phyloP scores from a whole-genome alignment of 2,797 vertebrate genomes.

The Paratrypauchen microcephalus region DNA sequence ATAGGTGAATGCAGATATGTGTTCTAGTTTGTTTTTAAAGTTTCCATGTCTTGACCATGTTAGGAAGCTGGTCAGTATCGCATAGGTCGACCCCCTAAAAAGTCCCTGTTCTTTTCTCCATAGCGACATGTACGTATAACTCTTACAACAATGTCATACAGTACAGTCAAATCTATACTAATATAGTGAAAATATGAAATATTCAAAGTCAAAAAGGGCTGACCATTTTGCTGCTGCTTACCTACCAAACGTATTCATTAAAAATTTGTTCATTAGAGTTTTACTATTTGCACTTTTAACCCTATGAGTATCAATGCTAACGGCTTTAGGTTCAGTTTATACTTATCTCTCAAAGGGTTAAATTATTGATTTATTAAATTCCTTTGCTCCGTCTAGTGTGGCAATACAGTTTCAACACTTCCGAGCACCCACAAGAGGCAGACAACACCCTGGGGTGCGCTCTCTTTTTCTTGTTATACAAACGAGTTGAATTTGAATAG shows the following conservation, averaged over 20 bases:
- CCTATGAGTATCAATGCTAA: conserved; percentile 63
- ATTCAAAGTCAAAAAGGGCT: conserved; percentile 64
- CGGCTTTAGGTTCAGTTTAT: conserved; percentile 22
- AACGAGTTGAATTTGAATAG: conserved; percentile 53
- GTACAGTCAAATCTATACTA: conserved; percentile 78
- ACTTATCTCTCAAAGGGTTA: conserved; percentile 77
- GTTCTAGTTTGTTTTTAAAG: conserved; percentile 19
- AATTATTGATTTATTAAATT: conserved; percentile 77
- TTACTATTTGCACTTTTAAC: conserved; percentile 85
- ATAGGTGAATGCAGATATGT: conserved; percentile 76
- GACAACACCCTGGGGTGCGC: conserved; percentile 40
- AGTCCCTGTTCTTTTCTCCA: conserved; percentile 71
- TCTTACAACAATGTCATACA: conserved; percentile 75
- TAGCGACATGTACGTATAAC: conserved; percentile 73
- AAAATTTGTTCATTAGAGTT: conserved; percentile 85
- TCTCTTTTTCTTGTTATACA: conserved; percentile 22
- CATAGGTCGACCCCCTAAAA: conserved; percentile 82
- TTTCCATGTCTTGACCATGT: conserved; percentile 72
- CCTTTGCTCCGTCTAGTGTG: conserved; percentile 69
- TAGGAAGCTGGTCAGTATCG: conserved; percentile 89
- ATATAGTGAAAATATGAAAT: conserved; percentile 67
- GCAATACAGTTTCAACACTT: conserved; percentile 61
- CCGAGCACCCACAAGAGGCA: conserved; percentile 48
- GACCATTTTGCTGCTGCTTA: conserved; percentile 95
- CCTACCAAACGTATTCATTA: conserved; percentile 80